A percentile compares a stretch with the other conserved stretches of the same genome.
Evolutionary conservation across 1,140 invertebrate genomes (phyloP).

Genomic region (Penaeus chinensis): DNA sequence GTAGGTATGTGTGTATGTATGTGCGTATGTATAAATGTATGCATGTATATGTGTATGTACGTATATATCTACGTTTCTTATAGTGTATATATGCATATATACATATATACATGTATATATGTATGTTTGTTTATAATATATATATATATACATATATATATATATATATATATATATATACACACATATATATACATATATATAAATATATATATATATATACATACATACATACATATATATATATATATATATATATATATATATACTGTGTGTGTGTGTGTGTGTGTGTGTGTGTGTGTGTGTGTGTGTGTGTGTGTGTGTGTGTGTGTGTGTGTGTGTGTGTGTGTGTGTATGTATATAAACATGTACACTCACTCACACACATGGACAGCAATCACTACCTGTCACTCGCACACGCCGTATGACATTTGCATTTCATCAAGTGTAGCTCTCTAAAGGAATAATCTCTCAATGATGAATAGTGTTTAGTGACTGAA

Average conservation of each 20-base stretch:
- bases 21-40: neutral
- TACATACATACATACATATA: constrained; percentile 4
- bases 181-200: neutral
- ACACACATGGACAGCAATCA: neutral
- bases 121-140: neutral
- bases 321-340: neutral
- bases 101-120: constrained; percentile 1
- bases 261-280: neutral
- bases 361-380: constrained; percentile 15
- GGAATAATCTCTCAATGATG: no score
- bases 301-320: neutral
- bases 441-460: no score
- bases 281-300: neutral
- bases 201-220: constrained; percentile 17
- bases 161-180: neutral
- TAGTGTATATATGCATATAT: neutral
- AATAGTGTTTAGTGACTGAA: no score
- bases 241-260: constrained; percentile 16
- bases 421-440: no score
- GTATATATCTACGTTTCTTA: neutral
- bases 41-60: neutral
- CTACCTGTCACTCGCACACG: neutral
- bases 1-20: neutral
- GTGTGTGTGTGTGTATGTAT: neutral
- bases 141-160: constrained; percentile 21